Evolutionary conservation across 2,888 invertebrate genomes (phyloP).

Genomic region (Muschampia plurimacula): DNA sequence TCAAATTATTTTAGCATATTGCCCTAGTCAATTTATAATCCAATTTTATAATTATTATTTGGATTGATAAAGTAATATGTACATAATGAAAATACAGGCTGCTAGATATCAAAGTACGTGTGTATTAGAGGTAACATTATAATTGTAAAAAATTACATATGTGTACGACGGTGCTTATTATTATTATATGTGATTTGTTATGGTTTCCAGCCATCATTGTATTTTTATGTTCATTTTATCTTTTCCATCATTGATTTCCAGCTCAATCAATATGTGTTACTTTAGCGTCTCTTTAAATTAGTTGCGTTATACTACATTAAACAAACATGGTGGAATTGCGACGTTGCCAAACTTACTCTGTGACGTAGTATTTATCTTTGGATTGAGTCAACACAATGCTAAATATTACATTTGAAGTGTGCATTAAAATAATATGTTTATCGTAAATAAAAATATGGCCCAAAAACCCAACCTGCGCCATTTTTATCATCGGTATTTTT

Average conservation of each 20-base stretch:
- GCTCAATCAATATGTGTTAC: slow-evolving; percentile 15
- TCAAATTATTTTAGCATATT: slow-evolving; percentile 37
- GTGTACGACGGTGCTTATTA: slow-evolving; percentile 37
- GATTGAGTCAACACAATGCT: not conserved
- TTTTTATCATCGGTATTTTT: not conserved
- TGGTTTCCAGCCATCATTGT: not conserved
- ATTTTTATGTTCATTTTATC: slow-evolving; percentile 8
- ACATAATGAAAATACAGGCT: slow-evolving; percentile 1
- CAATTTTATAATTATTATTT: slow-evolving; percentile 37
- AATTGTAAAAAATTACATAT: slow-evolving; percentile 22
- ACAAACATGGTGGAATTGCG: slow-evolving; percentile 63
- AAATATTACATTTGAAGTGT: no score
- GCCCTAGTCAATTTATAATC: slow-evolving; percentile 6
- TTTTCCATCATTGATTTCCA: slow-evolving; percentile 5
- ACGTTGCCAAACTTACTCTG: slow-evolving; percentile 50
- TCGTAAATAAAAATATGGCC: not conserved
- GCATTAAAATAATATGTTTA: no score
- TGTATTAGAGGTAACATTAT: not conserved
- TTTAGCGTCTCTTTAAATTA: slow-evolving; percentile 53
- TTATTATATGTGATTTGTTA: slow-evolving; percentile 25
- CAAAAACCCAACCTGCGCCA: not conserved
- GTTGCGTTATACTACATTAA: slow-evolving; percentile 68
- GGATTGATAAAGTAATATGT: slow-evolving; percentile 11
- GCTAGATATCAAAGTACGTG: slow-evolving; percentile 2
- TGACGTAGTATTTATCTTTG: slow-evolving; percentile 18